phyloP scores from a whole-genome alignment of 1,140 invertebrate genomes.

The Delia radicum region DNA sequence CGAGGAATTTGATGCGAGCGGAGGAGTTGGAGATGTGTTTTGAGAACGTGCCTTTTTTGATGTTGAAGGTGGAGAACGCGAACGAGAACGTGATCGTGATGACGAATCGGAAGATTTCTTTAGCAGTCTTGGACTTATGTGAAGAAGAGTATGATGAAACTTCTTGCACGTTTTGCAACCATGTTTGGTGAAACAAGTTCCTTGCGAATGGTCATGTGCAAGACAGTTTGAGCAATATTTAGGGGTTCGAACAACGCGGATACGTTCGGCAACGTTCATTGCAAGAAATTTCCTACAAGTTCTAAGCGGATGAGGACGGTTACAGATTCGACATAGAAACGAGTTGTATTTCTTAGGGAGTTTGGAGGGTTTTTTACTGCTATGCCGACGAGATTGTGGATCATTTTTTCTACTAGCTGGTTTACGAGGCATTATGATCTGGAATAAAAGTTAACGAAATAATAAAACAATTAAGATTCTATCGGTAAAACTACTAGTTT shows the following conservation, averaged over 20 bases:
- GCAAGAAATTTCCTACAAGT: neutral
- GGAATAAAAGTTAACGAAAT: neutral
- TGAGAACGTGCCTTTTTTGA: no score
- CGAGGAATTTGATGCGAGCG: no score
- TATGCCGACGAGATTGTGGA: neutral
- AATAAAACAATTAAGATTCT: neutral
- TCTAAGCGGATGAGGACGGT: no score
- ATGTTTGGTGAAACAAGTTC: neutral
- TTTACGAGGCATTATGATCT: neutral
- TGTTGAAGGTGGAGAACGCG: neutral
- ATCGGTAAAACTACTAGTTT: neutral
- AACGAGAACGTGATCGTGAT: neutral
- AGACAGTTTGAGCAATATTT: neutral
- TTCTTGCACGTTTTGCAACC: neutral
- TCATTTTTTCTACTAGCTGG: neutral
- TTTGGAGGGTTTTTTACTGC: neutral
- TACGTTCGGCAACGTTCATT: neutral
- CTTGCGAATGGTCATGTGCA: neutral
- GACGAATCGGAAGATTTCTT: no score
- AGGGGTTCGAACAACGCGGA: no score
- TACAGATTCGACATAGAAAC: no score
- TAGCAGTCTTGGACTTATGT: no score
- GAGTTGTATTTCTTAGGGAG: no score
- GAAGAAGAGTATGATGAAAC: neutral
- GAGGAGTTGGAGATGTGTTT: no score